A percentile compares a stretch with the other conserved stretches of the same genome.
phyloP scores from a whole-genome alignment of 2,888 invertebrate genomes.

The Clepsis dumicolana region DNA sequence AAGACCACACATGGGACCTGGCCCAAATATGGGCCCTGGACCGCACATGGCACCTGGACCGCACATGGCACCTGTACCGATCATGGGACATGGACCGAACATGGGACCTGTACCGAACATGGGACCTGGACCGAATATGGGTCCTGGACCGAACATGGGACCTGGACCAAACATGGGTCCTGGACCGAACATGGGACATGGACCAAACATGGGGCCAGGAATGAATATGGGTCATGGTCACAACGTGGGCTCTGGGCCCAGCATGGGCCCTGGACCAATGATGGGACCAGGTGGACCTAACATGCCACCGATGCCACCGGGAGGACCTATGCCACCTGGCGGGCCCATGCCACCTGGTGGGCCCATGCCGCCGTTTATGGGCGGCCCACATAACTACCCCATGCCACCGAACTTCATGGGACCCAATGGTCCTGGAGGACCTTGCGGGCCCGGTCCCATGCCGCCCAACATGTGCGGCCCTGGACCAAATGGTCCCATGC shows the following conservation, averaged over 20 bases:
- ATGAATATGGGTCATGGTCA: slow-evolving; percentile 48
- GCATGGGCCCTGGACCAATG: slow-evolving; percentile 11
- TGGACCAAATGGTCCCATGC: slow-evolving; percentile 49
- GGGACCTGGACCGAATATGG: slow-evolving; percentile 38
- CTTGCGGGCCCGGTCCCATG: slow-evolving; percentile 50
- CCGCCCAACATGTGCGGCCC: slow-evolving; percentile 60
- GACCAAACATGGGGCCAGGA: slow-evolving; percentile 50
- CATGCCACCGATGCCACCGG: slow-evolving; percentile 47
- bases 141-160: slow-evolving; percentile 48
- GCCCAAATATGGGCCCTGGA: slow-evolving; percentile 46
- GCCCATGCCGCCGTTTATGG: slow-evolving; percentile 65
- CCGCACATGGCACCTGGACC: slow-evolving; percentile 14
- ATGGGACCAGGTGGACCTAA: slow-evolving; percentile 42
- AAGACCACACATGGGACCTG: slow-evolving; percentile 48
- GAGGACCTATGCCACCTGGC: slow-evolving; percentile 45
- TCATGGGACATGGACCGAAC: slow-evolving; percentile 1
- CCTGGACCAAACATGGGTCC: slow-evolving; percentile 45
- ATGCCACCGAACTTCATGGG: slow-evolving; percentile 79
- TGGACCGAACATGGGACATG: slow-evolving; percentile 35
- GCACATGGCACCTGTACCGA: slow-evolving; percentile 3
- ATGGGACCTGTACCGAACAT: slow-evolving; percentile 45
- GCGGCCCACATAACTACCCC: slow-evolving; percentile 68
- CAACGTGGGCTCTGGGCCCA: slow-evolving; percentile 43
- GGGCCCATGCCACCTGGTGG: slow-evolving; percentile 41
- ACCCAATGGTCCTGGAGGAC: slow-evolving; percentile 62